Conservation (phyloP, 2,888 invertebrate genomes). For the Drosophila bunnanda region DNA sequence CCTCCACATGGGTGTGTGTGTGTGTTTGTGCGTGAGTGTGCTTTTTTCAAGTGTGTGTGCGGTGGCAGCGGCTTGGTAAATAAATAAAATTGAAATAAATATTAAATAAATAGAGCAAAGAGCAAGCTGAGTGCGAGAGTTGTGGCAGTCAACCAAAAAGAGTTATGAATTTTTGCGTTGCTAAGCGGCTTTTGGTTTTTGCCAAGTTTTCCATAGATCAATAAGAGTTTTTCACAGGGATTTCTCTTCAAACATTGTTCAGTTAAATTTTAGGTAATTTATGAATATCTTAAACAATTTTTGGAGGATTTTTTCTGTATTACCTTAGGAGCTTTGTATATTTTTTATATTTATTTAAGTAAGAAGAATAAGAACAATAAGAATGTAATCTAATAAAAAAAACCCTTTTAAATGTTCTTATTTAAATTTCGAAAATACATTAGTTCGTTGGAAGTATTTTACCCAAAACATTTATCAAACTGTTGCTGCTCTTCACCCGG, state of each 20-base stretch:
- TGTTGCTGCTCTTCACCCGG: conserved; percentile 15
- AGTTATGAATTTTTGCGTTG: conserved; percentile 36
- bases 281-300: background rate
- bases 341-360: background rate
- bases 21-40: conserved; percentile 7
- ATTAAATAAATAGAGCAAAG: conserved; percentile 66
- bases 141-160: conserved; percentile 35
- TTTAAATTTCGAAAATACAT: background rate
- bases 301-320: background rate
- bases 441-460: background rate
- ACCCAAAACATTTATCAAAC: conserved; percentile 22
- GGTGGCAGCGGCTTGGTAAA: conserved; percentile 44
- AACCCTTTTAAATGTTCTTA: background rate
- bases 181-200: conserved; percentile 14
- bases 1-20: conserved; percentile 8
- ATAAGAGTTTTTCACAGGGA: background rate
- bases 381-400: background rate
- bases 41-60: conserved; percentile 32
- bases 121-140: background rate
- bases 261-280: background rate
- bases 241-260: background rate
- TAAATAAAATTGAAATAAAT: conserved; percentile 75
- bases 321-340: rapidly evolving
- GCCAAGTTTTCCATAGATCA: conserved; percentile 6
- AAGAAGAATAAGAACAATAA: background rate